Evolutionary conservation across 2,797 vertebrate species (phyloP), one percentile per base, ranked within the genome.

Genomic region (Sebastes steindachneri): DNA sequence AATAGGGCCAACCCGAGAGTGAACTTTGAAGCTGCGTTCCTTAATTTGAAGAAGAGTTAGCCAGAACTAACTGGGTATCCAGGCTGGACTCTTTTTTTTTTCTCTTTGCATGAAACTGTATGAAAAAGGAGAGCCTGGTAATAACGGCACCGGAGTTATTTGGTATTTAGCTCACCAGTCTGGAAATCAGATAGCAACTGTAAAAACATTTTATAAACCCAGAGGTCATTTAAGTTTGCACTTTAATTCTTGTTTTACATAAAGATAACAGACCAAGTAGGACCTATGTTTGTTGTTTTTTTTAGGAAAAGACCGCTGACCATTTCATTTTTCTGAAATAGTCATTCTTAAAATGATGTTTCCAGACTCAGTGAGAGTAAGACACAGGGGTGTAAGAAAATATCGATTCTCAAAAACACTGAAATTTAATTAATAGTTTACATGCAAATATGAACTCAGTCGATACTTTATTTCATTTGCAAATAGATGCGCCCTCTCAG

Each of bases 1-100:
- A 93, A 94, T 91, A 90, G 89, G 89, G 65, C 67, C 87, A 92
- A 93, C 92, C 93, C 75, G 88, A 79, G 82, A 80, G 65, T 93
- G 91, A 94, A 94, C 92, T 86, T 89, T 73, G n/a, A 76, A 89
- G 90, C 83, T 60, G 77, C 26, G 69, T 86, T 90, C 73, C 79
- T 86, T 88, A 48, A 87, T 86, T 88, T 88, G 54, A 67, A 76
- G 77, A 75, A 74, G 69, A 83, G 78, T 62, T 78, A 55, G 71
- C 60, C 71, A 73, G 68, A 41, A 75, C 55, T 69, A 55, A 84
- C 71, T 58, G 19, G 15, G 78, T 65, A 59, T 78, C 29, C 64
- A 76, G 68, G 29, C 57, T 31, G 10, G 6, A 73, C 55, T 71
- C 64, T 67, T 29, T 76, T 67, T 35, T 76, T 57, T 79, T 54